A percentile compares a stretch with the other conserved stretches of the same genome.
phyloP scores from a whole-genome alignment of 2,113 vertebrate species.

The Erinaceus europaeus region DNA sequence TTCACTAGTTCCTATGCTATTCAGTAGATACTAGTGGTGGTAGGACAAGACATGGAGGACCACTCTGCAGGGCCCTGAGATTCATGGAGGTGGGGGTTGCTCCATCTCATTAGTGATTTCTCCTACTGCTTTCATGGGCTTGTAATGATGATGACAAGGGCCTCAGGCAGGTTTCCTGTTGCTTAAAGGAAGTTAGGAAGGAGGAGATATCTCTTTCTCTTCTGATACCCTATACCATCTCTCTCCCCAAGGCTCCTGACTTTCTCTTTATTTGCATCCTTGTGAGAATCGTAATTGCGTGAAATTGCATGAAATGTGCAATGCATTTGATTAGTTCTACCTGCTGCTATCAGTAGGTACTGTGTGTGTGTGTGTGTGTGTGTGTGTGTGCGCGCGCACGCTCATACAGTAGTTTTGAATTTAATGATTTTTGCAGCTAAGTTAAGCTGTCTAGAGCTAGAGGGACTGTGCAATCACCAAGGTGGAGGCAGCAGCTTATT shows the following conservation, averaged over 20 bases:
- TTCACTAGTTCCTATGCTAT: no score
- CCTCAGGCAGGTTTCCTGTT: no score
- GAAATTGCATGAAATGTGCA: not conserved
- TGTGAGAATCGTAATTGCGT: slow-evolving; percentile 4
- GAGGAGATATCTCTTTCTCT: not conserved
- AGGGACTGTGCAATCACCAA: not conserved
- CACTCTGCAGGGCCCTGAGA: no score
- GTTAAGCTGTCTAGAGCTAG: not conserved
- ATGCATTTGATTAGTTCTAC: not conserved
- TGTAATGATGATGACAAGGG: no score
- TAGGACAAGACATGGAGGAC: no score
- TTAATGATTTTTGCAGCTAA: slow-evolving; percentile 27
- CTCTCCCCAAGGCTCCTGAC: not conserved
- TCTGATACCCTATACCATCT: rapidly evolving
- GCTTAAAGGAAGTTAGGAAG: not conserved
- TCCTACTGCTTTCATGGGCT: no score
- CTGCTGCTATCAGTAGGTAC: no score
- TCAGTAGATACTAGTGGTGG: no score
- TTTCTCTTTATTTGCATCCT: slow-evolving; percentile 9
- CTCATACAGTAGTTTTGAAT: not conserved
- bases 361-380: no score
- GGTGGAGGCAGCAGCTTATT: not conserved
- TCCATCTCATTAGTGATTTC: no score
- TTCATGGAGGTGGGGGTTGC: no score
- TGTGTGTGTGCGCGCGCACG: no score